Base-by-base conservation (phyloP, 35 echinoderm and acorn worm genomes). In the Stichopus chloronotus region DNA sequence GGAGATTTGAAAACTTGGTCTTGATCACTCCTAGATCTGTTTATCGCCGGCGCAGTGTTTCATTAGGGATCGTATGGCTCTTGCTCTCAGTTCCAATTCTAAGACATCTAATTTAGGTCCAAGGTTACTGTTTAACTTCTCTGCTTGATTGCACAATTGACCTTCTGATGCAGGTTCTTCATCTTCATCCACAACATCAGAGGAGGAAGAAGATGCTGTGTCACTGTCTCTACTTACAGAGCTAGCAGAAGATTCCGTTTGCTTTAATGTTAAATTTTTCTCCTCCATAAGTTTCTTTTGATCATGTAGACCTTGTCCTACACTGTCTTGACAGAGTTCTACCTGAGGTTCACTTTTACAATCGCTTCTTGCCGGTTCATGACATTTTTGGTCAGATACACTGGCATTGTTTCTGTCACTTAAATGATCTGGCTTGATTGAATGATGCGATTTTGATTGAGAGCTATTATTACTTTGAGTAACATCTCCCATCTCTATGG, bases 61-160 rank as follows among this genome's bases (percentile, higher is more conserved):
- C 95, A 96, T 96, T 30, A 96, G 93, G 43, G 95, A 96, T 8
- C 95, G 89, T 54, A 96, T 96, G 16, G 95, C 95, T 14, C 95
- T 87, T 12, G 95, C 95, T 80, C 95, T 58, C 4, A 96, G 83
- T 72, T 96, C 95, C 25, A 96, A 72, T 56, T 96, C 95, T 58
- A 96, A 79, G 19, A 96, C 93, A 90, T 96, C 95, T 24, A 96
- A 76, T 87, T 94, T 90, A 13, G 81, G 92, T 78, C 53, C 80
- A 4, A 63, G 57, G 12, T 81, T 5, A 8, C 58, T n/a, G 21
- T n/a, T 85, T 85, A 19, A 20, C 22, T 74, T 21, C 7, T 21
- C 19, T 14, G 19, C 69, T 74, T 20, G 14, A 22, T 74, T 74
- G 69, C 69, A n/a, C 17, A 16, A 74, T 2, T 74, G 68, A 2